Conservation (phyloP, 2,113 vertebrate species). For the Pteropus alecto region DNA sequence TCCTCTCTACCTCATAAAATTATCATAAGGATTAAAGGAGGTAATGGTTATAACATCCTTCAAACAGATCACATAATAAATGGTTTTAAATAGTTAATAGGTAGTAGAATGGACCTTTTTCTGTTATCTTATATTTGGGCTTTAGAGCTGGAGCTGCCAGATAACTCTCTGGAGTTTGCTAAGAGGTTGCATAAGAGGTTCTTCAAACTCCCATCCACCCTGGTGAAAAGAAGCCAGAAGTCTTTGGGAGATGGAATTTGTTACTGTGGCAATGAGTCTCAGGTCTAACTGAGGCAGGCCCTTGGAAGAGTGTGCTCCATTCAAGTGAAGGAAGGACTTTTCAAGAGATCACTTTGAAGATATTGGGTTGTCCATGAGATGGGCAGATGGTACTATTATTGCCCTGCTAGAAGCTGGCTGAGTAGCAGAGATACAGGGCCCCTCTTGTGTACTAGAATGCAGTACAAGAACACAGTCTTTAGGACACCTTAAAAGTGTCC, state of each 20-base stretch:
- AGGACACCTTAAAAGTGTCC: background rate
- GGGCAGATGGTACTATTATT: background rate
- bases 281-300: background rate
- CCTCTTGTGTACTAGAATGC: background rate
- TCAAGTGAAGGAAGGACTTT: background rate
- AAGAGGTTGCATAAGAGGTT: background rate
- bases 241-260: background rate
- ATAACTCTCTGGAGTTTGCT: background rate
- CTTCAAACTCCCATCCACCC: background rate
- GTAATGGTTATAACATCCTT: background rate
- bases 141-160: background rate
- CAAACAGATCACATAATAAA: background rate
- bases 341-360: background rate
- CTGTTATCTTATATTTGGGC: background rate
- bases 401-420: background rate
- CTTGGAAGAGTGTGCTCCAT: background rate
- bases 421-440: background rate
- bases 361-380: background rate
- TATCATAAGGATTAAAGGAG: background rate
- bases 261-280: background rate
- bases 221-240: background rate
- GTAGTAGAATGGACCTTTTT: background rate
- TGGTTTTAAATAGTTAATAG: background rate
- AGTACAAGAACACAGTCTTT: background rate
- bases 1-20: background rate